Evolutionary conservation across 2,113 vertebrate genomes (phyloP), one percentile per base, ranked within the genome.

Genomic region (Naja naja): DNA sequence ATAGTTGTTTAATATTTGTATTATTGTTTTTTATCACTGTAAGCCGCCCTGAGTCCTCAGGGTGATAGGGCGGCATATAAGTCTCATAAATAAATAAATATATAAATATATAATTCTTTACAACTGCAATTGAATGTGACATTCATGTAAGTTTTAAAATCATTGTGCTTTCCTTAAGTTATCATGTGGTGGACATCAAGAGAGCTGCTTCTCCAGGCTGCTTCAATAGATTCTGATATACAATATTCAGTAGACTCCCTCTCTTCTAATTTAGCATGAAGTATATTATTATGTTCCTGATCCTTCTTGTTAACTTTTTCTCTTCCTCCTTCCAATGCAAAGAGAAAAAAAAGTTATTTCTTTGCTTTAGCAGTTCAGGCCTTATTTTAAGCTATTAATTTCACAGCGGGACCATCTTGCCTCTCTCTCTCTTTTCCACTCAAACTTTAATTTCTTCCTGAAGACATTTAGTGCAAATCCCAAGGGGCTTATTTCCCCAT

Each of bases 371-470:
- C 91, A 16, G 8, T 89, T 2, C 27, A 90, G 47, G 81, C 88
- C 47, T 93, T 88, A 0, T 74, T 94, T 95, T 95, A 92, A 87
- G 23, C 47, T 58, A 8, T 94, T 92, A 93, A 94, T 96, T 96
- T 94, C 89, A 85, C 88, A 90, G 87, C 89, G 34, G 47, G 54
- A 7, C 27, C 81, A 85, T 58, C 93, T 89, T 27, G 85, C 81
- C 39, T 54, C 30, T 91, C 16, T 54, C 30, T 91, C 1, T 94
- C 87, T 94, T 90, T 6, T 53, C 93, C 94, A 95, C 88, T 94
- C 43, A 87, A 93, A 89, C 92, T 94, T 95, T 96, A 49, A 93
- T 96, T 96, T 97, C 93, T 97, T 95, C 92, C 93, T 92, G 56
- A 1, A 0, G 85, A 92, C 92, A 91, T 93, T 91, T 95, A 91